Evolutionary conservation across 2,113 vertebrate species (phyloP).

Genomic region (Lepisosteus oculatus): DNA sequence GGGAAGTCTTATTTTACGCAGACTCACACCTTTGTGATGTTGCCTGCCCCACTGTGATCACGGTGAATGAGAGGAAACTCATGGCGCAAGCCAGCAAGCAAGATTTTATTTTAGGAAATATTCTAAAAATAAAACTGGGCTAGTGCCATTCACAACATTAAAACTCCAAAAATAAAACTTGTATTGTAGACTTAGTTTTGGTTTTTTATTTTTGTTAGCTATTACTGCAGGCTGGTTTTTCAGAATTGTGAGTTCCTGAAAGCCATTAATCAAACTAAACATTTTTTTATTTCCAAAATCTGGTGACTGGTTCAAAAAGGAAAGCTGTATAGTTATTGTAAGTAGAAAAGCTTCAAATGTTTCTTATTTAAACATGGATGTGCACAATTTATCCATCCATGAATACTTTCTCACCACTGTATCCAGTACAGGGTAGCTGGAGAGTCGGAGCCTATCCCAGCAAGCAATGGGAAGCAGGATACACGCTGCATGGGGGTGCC

Average conservation of each 20-base stretch:
- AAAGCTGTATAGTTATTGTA: background rate
- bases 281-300: constrained; percentile 7
- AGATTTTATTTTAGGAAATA: constrained; percentile 18
- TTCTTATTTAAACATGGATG: background rate
- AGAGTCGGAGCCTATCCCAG: too few relatives aligned
- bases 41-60: background rate
- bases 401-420: too few relatives aligned
- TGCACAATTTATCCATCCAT: too few relatives aligned
- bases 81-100: background rate
- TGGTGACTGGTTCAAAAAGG: background rate
- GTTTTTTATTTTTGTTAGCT: background rate
- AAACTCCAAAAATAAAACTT: background rate
- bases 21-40: constrained; percentile 1
- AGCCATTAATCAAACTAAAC: background rate
- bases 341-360: background rate
- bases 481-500: too few relatives aligned
- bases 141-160: background rate
- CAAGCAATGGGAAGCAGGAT: too few relatives aligned
- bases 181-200: background rate
- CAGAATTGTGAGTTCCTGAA: background rate
- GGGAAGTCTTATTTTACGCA: background rate
- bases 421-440: too few relatives aligned
- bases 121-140: constrained; percentile 3
- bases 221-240: constrained; percentile 1
- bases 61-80: background rate